Base-by-base conservation (phyloP, 2,888 invertebrate species). In the Parochlus steinenii region DNA sequence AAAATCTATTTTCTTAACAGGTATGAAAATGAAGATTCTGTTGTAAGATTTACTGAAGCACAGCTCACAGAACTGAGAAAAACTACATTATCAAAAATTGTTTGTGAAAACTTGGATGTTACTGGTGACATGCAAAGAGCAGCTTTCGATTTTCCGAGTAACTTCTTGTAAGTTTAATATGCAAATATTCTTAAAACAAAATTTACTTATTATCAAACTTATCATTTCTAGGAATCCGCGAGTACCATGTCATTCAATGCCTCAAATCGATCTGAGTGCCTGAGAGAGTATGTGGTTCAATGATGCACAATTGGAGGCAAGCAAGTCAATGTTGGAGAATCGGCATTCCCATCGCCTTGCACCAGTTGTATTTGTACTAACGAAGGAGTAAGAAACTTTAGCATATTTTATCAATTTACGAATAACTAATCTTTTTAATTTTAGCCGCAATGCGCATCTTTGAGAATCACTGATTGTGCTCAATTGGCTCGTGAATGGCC, bases 51-150 rank as follows among this genome's bases (percentile, higher is more conserved):
- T 55, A 78, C 79, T 1, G 85, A 87, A 51, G 71, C 74, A 16
- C 93, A 95, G 51, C 55, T 93, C 38, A 74, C 80, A 1, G 92
- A 93, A 58, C 70, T 95, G 41, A 68, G 90, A 2, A 90, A 89
- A 54, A 67, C 73, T 2, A 86, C 86, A 0, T 52, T 93, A 25
- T 74, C 90, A 0, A 86, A 87, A 56, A 56, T 90, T 1, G 57
- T 87, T 38, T 95, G 93, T 50, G 82, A 89, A 44, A 93, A 92
- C 61, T 73, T 87, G 54, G 92, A 93, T 52, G 63, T 75, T 5
- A 67, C 76, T 24, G 76, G 74, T 3, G 80, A 83, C 38, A 85
- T 93, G 56, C 93, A 93, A 52, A 68, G 87, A 32, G 81, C 85
- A 5, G 76, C 82, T 2, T 87, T 93, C 51, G 89, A 93, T 54